A percentile compares a stretch with the other conserved stretches of the same genome.
Evolutionary conservation across 1,140 invertebrate species (phyloP).

Genomic region (Bradysia coprophila): DNA sequence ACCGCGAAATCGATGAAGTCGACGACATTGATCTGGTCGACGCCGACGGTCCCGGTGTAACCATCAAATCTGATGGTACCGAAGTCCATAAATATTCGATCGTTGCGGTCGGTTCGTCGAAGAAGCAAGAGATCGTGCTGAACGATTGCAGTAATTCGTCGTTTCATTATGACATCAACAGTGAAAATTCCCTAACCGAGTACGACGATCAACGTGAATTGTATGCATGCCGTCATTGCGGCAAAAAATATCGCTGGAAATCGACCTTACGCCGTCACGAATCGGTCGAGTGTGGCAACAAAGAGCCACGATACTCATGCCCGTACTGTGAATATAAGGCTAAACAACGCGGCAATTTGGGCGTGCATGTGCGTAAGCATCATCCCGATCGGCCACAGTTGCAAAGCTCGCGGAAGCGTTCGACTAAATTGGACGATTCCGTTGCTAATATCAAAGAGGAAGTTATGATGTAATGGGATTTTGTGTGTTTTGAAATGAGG

Average conservation of each 20-base stretch:
- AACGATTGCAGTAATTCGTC: conserved; percentile 1
- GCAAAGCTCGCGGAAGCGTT: conserved; percentile 18
- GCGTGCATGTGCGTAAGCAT: conserved; percentile 63
- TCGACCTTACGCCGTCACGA: conserved; percentile 63
- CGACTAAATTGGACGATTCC: too few relatives aligned
- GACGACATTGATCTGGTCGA: too few relatives aligned
- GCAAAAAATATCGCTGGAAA: conserved; percentile 65
- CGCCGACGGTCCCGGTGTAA: too few relatives aligned
- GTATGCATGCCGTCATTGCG: conserved; percentile 59
- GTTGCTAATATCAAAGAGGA: too few relatives aligned
- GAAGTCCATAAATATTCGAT: too few relatives aligned
- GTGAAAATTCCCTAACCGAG: conserved; percentile 22
- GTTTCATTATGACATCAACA: neutral
- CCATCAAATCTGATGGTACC: too few relatives aligned
- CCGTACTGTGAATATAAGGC: conserved; percentile 62
- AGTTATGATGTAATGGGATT: too few relatives aligned
- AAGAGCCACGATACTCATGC: conserved; percentile 61
- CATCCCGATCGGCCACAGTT: conserved; percentile 28
- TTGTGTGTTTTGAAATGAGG: too few relatives aligned
- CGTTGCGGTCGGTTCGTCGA: neutral
- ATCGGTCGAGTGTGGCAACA: conserved; percentile 72
- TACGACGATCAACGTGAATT: conserved; percentile 37
- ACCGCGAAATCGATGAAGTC: too few relatives aligned
- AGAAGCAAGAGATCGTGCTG: neutral
- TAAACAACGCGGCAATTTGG: conserved; percentile 59